Evolutionary conservation across 1,140 invertebrate species (phyloP).

Genomic region (Solenopsis fugax): DNA sequence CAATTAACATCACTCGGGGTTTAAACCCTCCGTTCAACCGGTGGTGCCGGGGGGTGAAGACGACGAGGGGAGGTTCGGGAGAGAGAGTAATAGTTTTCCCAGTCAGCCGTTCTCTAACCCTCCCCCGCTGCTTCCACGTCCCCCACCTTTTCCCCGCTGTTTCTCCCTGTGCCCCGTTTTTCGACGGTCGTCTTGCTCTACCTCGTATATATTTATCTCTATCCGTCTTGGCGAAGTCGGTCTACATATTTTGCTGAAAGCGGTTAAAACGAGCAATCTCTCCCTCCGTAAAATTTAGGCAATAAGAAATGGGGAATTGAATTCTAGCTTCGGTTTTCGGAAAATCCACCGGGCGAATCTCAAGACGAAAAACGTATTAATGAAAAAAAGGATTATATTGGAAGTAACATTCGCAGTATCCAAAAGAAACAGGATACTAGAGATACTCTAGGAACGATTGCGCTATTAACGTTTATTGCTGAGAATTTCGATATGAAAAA

Average conservation of each 20-base stretch:
- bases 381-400: not conserved
- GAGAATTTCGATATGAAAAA: not conserved
- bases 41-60: constrained; percentile 62
- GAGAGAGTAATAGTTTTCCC: constrained; percentile 76
- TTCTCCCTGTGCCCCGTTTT: constrained; percentile 40
- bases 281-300: not conserved
- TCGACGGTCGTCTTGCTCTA: constrained; percentile 44
- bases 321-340: not conserved
- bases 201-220: constrained; percentile 41
- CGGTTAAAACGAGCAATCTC: constrained; percentile 52
- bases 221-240: constrained; percentile 20
- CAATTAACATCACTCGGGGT: constrained; percentile 79
- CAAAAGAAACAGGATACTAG: not conserved
- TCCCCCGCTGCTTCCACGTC: not conserved
- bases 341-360: not conserved
- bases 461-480: not conserved
- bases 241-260: constrained; percentile 44
- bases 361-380: not conserved
- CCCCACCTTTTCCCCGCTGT: not conserved
- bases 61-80: constrained; percentile 49
- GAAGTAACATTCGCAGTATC: no score
- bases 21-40: constrained; percentile 70
- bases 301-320: constrained; percentile 18
- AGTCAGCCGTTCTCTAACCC: constrained; percentile 50
- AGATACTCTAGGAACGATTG: not conserved